Conservation (phyloP, 1,140 invertebrate species). For the Lineus longissimus region DNA sequence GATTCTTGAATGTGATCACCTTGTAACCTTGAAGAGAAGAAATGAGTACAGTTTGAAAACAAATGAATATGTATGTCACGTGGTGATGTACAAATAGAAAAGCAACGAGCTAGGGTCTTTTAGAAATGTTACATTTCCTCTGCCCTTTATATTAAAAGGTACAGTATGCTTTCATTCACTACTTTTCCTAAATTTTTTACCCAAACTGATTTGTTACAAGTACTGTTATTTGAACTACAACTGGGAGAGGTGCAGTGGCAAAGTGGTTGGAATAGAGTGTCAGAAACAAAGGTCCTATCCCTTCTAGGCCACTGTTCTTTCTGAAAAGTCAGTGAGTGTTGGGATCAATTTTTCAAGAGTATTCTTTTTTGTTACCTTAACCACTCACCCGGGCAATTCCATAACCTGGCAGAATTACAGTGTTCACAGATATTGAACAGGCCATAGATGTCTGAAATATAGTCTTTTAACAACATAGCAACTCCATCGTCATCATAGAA, state of each 20-base stretch:
- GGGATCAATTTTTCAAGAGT: not conserved
- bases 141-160: no score
- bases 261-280: no score
- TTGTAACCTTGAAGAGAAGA: slow-evolving; percentile 52
- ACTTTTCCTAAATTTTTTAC: no score
- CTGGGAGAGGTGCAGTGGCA: no score
- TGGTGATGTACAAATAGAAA: not conserved
- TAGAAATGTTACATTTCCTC: no score
- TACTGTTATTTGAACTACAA: no score
- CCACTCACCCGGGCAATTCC: not conserved
- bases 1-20: slow-evolving; percentile 59
- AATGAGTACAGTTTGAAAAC: slow-evolving; percentile 7
- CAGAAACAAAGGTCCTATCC: no score
- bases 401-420: not conserved
- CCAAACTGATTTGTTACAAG: no score
- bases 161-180: no score
- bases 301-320: no score
- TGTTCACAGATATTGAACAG: slow-evolving; percentile 52
- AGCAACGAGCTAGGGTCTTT: no score
- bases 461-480: slow-evolving; percentile 49
- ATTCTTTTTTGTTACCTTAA: no score
- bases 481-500: slow-evolving; percentile 48
- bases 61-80: not conserved
- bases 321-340: not conserved
- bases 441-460: slow-evolving; percentile 52